Conservation (phyloP, 2,797 vertebrate genomes). For the Ibycter americanus region DNA sequence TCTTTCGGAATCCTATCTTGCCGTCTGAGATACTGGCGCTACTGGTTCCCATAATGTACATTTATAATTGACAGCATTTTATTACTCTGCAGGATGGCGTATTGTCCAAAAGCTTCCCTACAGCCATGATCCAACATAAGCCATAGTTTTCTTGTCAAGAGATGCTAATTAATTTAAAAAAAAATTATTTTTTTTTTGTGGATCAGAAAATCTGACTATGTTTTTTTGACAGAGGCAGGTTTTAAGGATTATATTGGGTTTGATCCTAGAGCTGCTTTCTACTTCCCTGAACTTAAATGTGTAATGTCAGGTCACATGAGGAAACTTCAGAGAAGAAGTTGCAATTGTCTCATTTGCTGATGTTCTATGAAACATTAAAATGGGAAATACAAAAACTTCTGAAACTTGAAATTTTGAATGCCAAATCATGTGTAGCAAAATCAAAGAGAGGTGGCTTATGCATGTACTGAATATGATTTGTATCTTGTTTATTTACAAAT, state of each 20-base stretch:
- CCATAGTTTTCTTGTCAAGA: background rate
- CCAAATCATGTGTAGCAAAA: rapidly evolving
- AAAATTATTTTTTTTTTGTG: background rate
- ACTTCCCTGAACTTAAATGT: background rate
- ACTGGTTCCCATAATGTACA: background rate
- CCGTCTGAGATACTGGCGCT: background rate
- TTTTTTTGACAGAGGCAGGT: background rate
- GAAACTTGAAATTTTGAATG: background rate
- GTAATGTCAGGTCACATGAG: background rate
- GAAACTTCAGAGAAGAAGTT: background rate
- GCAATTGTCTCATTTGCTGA: background rate
- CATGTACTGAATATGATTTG: rapidly evolving
- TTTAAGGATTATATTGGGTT: background rate
- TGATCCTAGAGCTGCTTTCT: background rate
- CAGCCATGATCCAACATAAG: background rate
- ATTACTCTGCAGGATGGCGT: background rate
- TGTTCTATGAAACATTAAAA: background rate
- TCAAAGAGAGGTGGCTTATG: background rate
- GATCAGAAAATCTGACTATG: background rate
- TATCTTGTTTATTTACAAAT: background rate
- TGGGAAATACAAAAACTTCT: background rate
- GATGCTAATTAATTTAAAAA: background rate
- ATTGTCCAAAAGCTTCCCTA: background rate
- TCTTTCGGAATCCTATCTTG: background rate
- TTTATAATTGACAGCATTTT: background rate